phyloP scores from a whole-genome alignment of 2,888 invertebrate genomes.

The Sesamia inferens region DNA sequence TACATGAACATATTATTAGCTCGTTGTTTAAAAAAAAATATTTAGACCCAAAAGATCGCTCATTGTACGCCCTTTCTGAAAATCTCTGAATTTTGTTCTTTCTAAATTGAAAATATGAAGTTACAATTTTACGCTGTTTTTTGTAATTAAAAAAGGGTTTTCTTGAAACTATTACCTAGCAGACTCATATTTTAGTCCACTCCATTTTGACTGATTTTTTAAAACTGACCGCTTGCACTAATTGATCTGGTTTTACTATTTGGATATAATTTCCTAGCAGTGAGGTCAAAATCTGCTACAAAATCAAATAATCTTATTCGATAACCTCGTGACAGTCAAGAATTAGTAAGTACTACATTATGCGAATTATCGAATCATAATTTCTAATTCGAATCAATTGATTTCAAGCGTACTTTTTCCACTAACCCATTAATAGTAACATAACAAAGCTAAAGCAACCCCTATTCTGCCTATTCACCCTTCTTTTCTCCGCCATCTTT shows the following conservation, averaged over 20 bases:
- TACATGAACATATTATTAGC: neutral
- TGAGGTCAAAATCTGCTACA: too few species aligned
- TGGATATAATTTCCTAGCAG: too few species aligned
- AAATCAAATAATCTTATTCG: neutral
- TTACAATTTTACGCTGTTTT: neutral
- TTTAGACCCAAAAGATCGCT: neutral
- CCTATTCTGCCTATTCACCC: slow-evolving; percentile 65
- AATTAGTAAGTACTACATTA: neutral
- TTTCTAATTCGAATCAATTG: neutral
- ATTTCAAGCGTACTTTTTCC: neutral
- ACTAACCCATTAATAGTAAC: slow-evolving; percentile 12
- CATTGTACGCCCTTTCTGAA: neutral
- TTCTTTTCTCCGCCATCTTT: slow-evolving; percentile 69
- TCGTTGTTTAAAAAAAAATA: neutral
- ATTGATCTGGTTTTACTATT: too few species aligned
- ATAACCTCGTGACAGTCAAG: neutral
- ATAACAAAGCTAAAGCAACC: slow-evolving; percentile 21
- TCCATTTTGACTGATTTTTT: neutral
- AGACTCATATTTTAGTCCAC: neutral
- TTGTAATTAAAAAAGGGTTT: neutral
- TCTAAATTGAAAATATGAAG: neutral
- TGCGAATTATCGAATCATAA: neutral
- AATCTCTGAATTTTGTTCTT: neutral
- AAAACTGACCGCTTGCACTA: neutral
- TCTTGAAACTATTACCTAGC: neutral